Conservation (phyloP, 2,888 invertebrate species). For the Eilema caniola region DNA sequence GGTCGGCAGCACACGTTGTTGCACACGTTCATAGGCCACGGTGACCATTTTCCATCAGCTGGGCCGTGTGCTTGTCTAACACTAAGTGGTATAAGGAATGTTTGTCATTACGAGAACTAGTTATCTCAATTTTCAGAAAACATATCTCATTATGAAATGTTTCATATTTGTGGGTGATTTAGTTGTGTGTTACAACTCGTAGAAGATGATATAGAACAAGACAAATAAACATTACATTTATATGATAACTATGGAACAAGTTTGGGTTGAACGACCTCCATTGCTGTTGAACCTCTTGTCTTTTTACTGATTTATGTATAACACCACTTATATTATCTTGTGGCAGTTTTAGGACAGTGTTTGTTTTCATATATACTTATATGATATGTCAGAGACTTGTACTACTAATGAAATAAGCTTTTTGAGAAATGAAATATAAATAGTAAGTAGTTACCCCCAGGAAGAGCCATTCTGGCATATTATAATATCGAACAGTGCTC, state of each 20-base stretch:
- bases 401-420: not conserved
- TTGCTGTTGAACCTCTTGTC: not conserved
- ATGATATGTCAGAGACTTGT: not conserved
- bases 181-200: not conserved
- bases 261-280: not conserved
- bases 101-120: not conserved
- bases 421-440: too few species aligned
- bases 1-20: too few species aligned
- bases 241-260: not conserved
- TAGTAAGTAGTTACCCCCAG: too few species aligned
- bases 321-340: not conserved
- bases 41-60: too few species aligned
- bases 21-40: too few species aligned
- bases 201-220: not conserved
- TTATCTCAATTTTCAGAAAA: not conserved
- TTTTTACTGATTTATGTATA: not conserved
- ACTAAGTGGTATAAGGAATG: too few species aligned
- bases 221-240: not conserved
- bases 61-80: too few species aligned
- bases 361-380: not conserved
- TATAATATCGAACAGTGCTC: too few species aligned
- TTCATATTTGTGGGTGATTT: not conserved
- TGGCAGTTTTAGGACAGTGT: not conserved
- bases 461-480: too few species aligned
- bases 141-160: not conserved